Conservation (phyloP, 2,113 vertebrate species). For the Upupa epops region DNA sequence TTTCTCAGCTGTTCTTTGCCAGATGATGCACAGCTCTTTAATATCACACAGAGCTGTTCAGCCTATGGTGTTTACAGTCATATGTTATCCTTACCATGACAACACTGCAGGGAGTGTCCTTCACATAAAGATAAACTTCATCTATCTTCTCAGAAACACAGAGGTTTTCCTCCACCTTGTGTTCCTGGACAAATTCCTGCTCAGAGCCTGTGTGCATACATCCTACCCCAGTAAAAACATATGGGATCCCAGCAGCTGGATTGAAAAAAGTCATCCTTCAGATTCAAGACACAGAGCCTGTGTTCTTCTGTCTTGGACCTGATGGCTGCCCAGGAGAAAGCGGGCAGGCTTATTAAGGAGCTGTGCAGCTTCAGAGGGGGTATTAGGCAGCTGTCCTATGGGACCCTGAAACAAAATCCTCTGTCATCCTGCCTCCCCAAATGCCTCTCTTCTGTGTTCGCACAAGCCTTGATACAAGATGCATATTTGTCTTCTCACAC, state of each 20-base stretch:
- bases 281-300: neutral
- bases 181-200: constrained; percentile 6
- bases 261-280: neutral
- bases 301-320: neutral
- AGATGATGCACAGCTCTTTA: constrained; percentile 33
- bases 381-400: neutral
- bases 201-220: neutral
- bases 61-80: constrained; percentile 23
- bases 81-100: constrained; percentile 55
- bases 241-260: neutral
- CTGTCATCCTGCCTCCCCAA: neutral
- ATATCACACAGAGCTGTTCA: constrained; percentile 22
- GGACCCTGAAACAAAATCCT: neutral
- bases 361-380: neutral
- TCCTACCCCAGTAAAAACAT: neutral
- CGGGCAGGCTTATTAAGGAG: neutral
- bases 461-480: neutral
- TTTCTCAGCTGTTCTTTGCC: constrained; percentile 53
- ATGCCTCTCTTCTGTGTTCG: neutral
- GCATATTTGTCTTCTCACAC: neutral
- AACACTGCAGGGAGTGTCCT: constrained; percentile 14
- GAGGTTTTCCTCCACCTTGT: constrained; percentile 38
- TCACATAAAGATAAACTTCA: constrained; percentile 25
- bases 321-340: neutral
- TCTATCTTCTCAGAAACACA: constrained; percentile 44